Percentiles rank a stretch among this genome's conserved stretches.
Evolutionary conservation across 2,113 vertebrate genomes (phyloP).

Genomic region (Formicarius rufipectus): DNA sequence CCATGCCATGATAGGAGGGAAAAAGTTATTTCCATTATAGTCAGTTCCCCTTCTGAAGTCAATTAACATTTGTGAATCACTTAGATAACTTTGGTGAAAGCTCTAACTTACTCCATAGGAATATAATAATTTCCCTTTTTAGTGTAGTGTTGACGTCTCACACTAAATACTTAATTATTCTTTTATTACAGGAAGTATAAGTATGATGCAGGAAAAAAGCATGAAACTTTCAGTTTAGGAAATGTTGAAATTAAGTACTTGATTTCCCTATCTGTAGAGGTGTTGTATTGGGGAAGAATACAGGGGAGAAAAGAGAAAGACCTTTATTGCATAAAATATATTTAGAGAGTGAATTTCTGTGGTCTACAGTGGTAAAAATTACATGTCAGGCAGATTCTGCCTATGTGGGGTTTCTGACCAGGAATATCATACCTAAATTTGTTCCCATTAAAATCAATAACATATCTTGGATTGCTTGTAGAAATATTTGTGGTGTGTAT

Average conservation of each 20-base stretch:
- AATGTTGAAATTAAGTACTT: neutral
- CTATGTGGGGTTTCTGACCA: neutral
- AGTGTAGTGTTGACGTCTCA: neutral
- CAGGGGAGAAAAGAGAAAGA: neutral
- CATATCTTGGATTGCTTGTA: neutral
- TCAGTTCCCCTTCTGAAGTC: neutral
- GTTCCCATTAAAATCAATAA: conserved; percentile 34
- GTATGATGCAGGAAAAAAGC: neutral
- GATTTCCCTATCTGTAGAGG: neutral
- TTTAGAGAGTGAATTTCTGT: neutral
- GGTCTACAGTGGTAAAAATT: neutral
- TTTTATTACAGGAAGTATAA: neutral
- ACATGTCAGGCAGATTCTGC: neutral
- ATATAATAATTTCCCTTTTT: neutral
- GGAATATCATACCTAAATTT: neutral
- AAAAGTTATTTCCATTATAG: neutral
- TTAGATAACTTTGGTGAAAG: neutral
- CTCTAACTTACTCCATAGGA: neutral
- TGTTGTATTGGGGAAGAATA: neutral
- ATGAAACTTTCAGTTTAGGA: neutral
- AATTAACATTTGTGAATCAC: neutral
- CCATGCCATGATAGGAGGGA: neutral
- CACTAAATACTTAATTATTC: neutral
- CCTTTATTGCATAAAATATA: neutral
- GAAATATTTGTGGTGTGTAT: conserved; percentile 1